Conservation (phyloP, 2,888 invertebrate species). For the Chrysopilus asiliformis region DNA sequence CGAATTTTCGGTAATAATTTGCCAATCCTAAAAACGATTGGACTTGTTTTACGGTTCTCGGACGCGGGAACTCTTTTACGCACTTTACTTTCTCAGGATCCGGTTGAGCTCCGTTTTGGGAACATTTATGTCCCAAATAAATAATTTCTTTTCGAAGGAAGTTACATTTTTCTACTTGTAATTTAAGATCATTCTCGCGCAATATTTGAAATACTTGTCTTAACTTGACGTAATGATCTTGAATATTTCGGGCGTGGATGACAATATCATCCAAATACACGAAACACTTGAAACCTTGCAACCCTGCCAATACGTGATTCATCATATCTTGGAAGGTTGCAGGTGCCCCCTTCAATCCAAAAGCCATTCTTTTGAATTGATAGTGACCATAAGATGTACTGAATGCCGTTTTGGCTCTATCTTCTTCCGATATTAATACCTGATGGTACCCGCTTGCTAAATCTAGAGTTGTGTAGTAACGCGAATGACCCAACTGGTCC, state of each 20-base stretch:
- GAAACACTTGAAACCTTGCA: slow-evolving; percentile 23
- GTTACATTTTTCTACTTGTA: slow-evolving; percentile 18
- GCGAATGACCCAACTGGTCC: slow-evolving; percentile 12
- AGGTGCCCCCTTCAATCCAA: slow-evolving; percentile 30
- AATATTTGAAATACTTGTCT: slow-evolving; percentile 17
- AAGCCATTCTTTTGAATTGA: slow-evolving; percentile 20
- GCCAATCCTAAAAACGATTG: slow-evolving; percentile 11
- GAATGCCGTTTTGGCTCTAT: slow-evolving; percentile 13
- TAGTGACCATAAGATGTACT: slow-evolving; percentile 9
- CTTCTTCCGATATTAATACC: slow-evolving; percentile 8
- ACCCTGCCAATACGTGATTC: slow-evolving; percentile 24
- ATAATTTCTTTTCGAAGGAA: slow-evolving; percentile 18
- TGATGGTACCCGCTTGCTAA: slow-evolving; percentile 15
- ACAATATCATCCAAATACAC: slow-evolving; percentile 27
- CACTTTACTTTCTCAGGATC: slow-evolving; percentile 16
- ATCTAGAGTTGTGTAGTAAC: slow-evolving; percentile 14
- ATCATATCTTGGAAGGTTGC: slow-evolving; percentile 29
- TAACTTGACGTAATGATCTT: slow-evolving; percentile 19
- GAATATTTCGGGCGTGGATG: too few relatives aligned
- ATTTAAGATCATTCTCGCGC: slow-evolving; percentile 15
- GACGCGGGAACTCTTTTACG: slow-evolving; percentile 13
- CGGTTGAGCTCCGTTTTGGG: slow-evolving; percentile 18
- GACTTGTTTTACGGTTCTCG: slow-evolving; percentile 11
- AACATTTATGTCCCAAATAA: slow-evolving; percentile 21
- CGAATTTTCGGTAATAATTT: slow-evolving; percentile 13